phyloP scores from a whole-genome alignment of 2,113 vertebrate species.

The Ranitomeya imitator region DNA sequence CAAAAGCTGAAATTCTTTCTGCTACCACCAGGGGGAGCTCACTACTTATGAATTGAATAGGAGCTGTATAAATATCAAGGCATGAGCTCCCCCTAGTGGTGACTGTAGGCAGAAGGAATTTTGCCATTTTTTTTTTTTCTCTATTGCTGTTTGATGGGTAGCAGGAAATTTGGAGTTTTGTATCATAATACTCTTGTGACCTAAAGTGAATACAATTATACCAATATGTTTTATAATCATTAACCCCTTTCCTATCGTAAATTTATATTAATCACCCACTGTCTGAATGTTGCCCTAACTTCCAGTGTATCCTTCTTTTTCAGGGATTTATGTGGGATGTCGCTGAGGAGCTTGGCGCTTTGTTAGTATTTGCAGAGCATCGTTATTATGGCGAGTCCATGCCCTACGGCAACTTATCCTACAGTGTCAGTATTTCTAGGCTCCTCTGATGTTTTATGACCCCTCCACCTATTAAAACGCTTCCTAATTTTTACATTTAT shows the following conservation, averaged over 20 bases:
- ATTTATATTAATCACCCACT: background rate
- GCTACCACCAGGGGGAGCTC: too few species aligned
- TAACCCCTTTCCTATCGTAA: background rate
- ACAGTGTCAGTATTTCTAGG: constrained; percentile 73
- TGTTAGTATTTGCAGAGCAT: constrained; percentile 96
- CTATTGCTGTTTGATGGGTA: background rate
- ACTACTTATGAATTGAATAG: too few species aligned
- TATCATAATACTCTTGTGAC: too few species aligned
- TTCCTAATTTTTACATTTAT: background rate
- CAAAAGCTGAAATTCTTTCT: too few species aligned
- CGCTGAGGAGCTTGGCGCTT: constrained; percentile 85
- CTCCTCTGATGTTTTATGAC: background rate
- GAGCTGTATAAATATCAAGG: too few species aligned
- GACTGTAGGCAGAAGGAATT: background rate
- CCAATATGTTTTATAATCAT: too few species aligned
- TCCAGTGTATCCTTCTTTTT: background rate
- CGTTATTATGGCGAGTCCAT: constrained; percentile 95
- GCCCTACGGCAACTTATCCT: constrained; percentile 87
- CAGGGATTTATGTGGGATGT: constrained; percentile 98
- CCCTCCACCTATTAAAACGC: too few species aligned
- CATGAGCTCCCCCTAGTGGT: too few species aligned
- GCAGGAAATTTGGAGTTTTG: too few species aligned
- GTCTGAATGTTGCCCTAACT: background rate
- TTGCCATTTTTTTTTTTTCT: too few species aligned
- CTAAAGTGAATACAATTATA: too few species aligned